Conservation (phyloP, 2,888 invertebrate genomes). For the Campoplex nolae region DNA sequence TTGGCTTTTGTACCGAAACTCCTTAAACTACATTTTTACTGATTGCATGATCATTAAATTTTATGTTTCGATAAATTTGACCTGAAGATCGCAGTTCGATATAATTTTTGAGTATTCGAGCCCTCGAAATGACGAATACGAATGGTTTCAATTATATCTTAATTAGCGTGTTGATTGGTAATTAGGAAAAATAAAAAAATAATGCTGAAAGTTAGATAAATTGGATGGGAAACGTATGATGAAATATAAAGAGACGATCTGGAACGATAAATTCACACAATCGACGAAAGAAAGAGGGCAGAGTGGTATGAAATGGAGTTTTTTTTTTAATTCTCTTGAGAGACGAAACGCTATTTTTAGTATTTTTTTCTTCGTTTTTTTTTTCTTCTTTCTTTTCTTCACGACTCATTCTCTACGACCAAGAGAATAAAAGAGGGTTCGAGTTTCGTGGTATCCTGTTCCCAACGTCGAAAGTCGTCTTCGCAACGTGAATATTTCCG, state of each 20-base stretch:
- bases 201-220: background rate
- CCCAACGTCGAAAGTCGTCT: constrained; percentile 1
- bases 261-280: background rate
- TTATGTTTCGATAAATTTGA: background rate
- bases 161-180: background rate
- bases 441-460: constrained; percentile 55
- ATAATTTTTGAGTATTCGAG: background rate
- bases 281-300: background rate
- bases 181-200: background rate
- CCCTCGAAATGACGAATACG: background rate
- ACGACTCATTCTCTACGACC: background rate
- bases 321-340: constrained; percentile 45
- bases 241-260: background rate
- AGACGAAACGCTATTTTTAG: constrained; percentile 24
- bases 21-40: too few relatives aligned
- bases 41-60: background rate
- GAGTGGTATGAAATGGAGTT: background rate
- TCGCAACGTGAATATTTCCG: constrained; percentile 42
- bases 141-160: background rate
- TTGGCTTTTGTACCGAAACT: too few relatives aligned
- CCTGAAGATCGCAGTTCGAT: background rate
- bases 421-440: constrained; percentile 37
- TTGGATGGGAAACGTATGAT: background rate
- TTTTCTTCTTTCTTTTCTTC: background rate
- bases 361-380: constrained; percentile 10